A percentile compares a stretch with the other conserved stretches of the same genome.
phyloP scores from a whole-genome alignment of 2,797 vertebrate species.

The Lithobates pipiens region DNA sequence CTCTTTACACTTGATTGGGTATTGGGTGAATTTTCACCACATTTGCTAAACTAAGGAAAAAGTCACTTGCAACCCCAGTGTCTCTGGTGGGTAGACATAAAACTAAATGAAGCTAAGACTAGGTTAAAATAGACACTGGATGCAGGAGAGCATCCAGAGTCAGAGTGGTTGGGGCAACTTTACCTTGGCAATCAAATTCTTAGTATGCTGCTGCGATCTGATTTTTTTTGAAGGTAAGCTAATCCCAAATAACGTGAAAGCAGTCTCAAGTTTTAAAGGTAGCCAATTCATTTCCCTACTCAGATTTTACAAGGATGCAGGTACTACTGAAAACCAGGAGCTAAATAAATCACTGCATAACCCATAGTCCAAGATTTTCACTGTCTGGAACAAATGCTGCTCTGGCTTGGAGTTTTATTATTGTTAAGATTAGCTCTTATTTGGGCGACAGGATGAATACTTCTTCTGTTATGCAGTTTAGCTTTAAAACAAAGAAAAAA shows the following conservation, averaged over 20 bases:
- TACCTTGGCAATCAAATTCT: no score
- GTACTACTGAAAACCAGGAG: neutral
- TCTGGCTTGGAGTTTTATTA: slow-evolving; percentile 22
- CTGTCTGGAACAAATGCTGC: neutral
- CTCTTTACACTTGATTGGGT: no score
- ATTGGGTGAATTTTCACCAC: no score
- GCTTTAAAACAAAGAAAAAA: neutral
- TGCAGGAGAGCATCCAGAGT: no score
- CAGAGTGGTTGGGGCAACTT: no score
- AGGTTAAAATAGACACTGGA: no score
- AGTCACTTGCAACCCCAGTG: no score
- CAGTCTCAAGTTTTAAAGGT: neutral
- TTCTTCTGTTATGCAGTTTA: neutral
- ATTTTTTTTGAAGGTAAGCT: no score
- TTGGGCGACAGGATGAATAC: neutral
- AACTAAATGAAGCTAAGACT: no score
- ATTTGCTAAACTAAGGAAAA: no score
- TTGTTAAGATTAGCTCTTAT: neutral
- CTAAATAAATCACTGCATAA: slow-evolving; percentile 3
- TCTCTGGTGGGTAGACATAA: no score
- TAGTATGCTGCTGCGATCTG: no score
- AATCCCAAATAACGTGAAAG: neutral
- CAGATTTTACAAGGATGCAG: slow-evolving; percentile 4
- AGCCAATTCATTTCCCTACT: slow-evolving; percentile 12
- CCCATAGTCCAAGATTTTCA: slow-evolving; percentile 10